Evolutionary conservation across 2,797 vertebrate genomes (phyloP), one percentile per base, ranked within the genome.

Genomic region (Paedocypris micromegethes): DNA sequence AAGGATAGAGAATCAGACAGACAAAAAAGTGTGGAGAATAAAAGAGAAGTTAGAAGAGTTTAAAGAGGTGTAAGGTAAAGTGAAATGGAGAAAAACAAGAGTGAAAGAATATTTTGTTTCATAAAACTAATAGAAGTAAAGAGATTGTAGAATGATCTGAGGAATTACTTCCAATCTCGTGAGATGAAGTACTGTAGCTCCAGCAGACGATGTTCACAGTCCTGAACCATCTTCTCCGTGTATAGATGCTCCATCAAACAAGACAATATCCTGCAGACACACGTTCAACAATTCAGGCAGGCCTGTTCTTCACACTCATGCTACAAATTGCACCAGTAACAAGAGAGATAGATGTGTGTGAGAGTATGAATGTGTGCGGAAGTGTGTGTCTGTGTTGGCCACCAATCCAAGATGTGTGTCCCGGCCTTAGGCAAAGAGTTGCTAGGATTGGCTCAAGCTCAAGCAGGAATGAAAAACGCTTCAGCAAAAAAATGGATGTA

Each of bases 181-280:
- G 92, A 93, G 68, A 94, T 94, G 68, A 94, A 94, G 83, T 94
- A 94, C 38, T 94, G 92, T 6, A 93, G 88, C 78, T 94, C 92
- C 74, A 94, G 73, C 3, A 94, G 88, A 7, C 91, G 81, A 5
- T 91, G 91, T 45, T 93, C 92, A 82, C 92, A 94, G 23, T 93
- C 91, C 73, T 93, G 92, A 2, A 93, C 93, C 90, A 94, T 91
- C 80, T 91, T 92, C 72, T 92, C 90, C 0, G 91, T 93, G 68
- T 93, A 93, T 40, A 93, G 82, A 56, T 97, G 94, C 77, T 97
- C 94, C 95, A 97, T 93, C 41, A 97, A 88, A 72, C 94, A 97
- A 0, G 93, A 97, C 9, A 96, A 88, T 79, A 96, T 94, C 94
- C 93, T 96, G 71, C 9, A 76, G 5, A 72, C 38, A 72, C 44